Evolutionary conservation across 2,888 invertebrate species (phyloP).

Genomic region (Oegoconia quadripuncta): DNA sequence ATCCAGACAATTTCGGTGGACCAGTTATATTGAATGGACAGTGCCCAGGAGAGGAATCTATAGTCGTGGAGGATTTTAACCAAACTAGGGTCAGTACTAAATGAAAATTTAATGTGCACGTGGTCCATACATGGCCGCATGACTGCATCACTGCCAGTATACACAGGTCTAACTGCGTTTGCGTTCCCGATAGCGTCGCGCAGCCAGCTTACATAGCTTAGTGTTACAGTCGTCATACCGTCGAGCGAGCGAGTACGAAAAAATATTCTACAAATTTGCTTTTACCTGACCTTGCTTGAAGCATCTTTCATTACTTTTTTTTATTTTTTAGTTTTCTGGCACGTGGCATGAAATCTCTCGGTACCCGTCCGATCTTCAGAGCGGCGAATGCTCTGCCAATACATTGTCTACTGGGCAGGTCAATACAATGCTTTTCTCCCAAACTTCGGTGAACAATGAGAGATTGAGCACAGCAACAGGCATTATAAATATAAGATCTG

Average conservation of each 20-base stretch:
- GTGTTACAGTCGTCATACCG: no score
- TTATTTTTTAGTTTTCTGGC: conserved; percentile 50
- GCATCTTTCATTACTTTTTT: no score
- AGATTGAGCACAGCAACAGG: conserved; percentile 26
- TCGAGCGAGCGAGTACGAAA: no score
- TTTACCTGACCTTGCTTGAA: no score
- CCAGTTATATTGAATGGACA: conserved; percentile 50
- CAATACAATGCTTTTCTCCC: conserved; percentile 32
- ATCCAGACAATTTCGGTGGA: conserved; percentile 59
- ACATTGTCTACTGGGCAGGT: conserved; percentile 21
- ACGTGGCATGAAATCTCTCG: conserved; percentile 57
- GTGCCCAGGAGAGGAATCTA: conserved; percentile 39
- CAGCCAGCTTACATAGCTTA: no score
- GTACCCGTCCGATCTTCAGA: conserved; percentile 56
- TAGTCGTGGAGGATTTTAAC: conserved; percentile 39
- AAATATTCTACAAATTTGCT: no score
- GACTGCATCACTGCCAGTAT: no score
- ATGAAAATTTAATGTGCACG: no score
- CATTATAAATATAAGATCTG: no score
- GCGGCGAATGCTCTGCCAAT: conserved; percentile 46
- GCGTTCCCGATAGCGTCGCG: no score
- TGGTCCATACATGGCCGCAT: no score
- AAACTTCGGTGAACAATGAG: conserved; percentile 44
- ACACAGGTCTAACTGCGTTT: no score
- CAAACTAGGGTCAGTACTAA: conserved; percentile 39